These are phyloP conservation scores for Lasioglossum vierecki DNA, from an alignment of 2,888 invertebrate species.

Conservation along the genomic window DNA sequence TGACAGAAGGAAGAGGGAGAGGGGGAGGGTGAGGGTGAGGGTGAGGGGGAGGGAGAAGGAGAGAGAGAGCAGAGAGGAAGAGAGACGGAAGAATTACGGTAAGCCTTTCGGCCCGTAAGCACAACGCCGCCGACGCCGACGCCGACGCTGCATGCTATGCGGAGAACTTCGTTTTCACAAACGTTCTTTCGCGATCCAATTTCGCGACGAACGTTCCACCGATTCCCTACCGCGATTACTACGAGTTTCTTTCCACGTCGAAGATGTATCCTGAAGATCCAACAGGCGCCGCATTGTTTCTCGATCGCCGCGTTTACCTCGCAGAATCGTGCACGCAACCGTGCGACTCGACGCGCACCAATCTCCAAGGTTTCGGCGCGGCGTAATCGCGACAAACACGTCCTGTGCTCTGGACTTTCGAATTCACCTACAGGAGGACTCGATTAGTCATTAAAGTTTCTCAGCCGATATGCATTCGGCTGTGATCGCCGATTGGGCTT, in stretches of 20 bases:
- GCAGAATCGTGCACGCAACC: not conserved
- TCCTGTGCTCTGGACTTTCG: not conserved
- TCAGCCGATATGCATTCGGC: not conserved
- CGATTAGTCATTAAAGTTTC: not conserved
- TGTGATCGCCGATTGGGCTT: not conserved
- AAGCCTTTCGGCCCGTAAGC: conserved; percentile 34
- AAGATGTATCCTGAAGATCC: not conserved
- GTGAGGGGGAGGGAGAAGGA: not conserved
- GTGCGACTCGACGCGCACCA: not conserved
- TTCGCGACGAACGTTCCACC: not conserved
- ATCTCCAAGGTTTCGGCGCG: conserved; percentile 2
- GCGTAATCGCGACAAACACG: not conserved
- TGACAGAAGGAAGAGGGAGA: not conserved
- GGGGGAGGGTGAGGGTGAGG: no score
- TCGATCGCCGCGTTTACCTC: conserved; percentile 21
- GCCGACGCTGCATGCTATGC: not conserved
- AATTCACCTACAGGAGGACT: not conserved
- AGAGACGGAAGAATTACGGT: conserved; percentile 37
- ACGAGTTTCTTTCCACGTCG: not conserved
- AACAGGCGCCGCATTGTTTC: conserved; percentile 7
- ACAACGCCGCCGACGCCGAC: conserved; percentile 8
- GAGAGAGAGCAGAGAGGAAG: not conserved
- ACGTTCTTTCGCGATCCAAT: conserved; percentile 34
- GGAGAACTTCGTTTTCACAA: conserved; percentile 39
- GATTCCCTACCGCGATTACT: not conserved